Percentiles rank a stretch among this genome's conserved stretches.
Conservation (phyloP, 2,113 vertebrate species). For the Megaceryle maxima region DNA sequence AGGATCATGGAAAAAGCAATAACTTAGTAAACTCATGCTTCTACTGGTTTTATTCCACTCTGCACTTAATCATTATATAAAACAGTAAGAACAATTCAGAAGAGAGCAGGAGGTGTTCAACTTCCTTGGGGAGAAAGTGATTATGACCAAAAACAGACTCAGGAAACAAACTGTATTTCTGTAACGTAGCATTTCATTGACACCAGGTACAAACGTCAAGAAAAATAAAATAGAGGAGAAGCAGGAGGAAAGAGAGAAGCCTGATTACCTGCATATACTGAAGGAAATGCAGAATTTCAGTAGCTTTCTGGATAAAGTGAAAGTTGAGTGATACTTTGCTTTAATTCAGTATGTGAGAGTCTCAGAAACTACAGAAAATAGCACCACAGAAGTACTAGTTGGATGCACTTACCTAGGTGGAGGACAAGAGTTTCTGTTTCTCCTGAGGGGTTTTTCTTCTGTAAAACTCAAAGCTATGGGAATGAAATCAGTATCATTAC, state of each 20-base stretch:
- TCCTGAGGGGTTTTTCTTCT: slow-evolving; percentile 10
- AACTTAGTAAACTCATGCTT: neutral
- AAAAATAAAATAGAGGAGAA: neutral
- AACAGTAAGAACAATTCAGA: neutral
- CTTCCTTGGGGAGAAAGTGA: neutral
- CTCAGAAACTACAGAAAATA: neutral
- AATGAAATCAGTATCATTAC: neutral
- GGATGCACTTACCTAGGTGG: neutral
- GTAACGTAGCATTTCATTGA: neutral
- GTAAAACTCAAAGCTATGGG: neutral
- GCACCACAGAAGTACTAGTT: neutral
- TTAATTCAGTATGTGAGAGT: neutral
- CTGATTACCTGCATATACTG: neutral
- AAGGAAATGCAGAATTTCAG: neutral
- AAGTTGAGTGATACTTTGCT: neutral
- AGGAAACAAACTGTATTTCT: neutral
- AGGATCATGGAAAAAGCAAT: neutral
- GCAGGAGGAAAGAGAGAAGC: neutral
- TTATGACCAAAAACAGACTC: neutral
- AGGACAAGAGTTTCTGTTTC: neutral
- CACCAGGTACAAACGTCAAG: neutral
- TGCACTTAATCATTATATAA: neutral
- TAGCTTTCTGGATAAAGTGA: neutral
- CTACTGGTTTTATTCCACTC: slow-evolving; percentile 3
- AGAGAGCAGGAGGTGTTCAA: neutral